Percentiles rank a stretch among this genome's conserved stretches.
Conservation (phyloP, 2,113 vertebrate genomes). For the Protobothrops flavoviridis region DNA sequence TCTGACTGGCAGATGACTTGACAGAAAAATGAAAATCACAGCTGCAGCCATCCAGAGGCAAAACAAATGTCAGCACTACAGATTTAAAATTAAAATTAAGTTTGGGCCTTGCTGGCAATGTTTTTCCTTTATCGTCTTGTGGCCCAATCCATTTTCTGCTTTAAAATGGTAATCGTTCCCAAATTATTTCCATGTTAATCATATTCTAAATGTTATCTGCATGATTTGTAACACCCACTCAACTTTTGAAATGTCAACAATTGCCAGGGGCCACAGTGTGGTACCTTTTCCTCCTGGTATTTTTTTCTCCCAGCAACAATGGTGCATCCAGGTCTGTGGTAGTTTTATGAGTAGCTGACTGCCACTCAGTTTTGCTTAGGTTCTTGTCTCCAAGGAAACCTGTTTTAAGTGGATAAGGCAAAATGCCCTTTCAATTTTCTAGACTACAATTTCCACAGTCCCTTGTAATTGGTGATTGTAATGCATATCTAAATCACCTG, state of each 20-base stretch:
- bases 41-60: neutral
- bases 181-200: neutral
- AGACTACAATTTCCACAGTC: neutral
- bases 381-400: neutral
- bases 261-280: neutral
- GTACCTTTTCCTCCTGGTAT: neutral
- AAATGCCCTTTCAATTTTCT: neutral
- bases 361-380: neutral
- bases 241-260: neutral
- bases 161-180: neutral
- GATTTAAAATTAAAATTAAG: neutral
- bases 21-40: slow-evolving; percentile 11
- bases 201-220: neutral
- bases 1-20: neutral
- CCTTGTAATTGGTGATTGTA: neutral
- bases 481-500: neutral
- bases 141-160: neutral
- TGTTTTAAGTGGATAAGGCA: neutral
- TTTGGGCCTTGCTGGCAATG: neutral
- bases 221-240: neutral
- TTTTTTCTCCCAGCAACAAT: neutral
- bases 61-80: neutral
- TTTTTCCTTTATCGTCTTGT: slow-evolving; percentile 1
- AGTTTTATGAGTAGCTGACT: neutral
- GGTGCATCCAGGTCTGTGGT: neutral